Base-by-base conservation (phyloP, 2,888 invertebrate genomes). In the Nowickia ferox region DNA sequence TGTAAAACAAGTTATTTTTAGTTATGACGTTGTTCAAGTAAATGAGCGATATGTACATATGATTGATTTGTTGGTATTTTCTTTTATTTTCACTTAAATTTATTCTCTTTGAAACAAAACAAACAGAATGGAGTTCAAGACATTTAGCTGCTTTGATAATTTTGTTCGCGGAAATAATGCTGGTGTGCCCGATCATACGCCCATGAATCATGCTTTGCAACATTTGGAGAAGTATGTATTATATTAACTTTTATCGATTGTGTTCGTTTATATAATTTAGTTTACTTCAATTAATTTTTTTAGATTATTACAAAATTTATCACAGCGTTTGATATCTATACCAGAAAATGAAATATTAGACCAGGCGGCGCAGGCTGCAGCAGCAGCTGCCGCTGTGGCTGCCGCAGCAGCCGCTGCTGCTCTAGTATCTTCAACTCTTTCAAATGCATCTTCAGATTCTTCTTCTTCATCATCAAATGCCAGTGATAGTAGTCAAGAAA, bases 111-210 rank as follows among this genome's bases (percentile, higher is more conserved):
- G 15, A 63, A 57, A 77, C 11, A 30, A 38, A 77, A 66, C 15
- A 51, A 30, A 30, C 91, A 96, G 96, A 92, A 96, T 97, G 95
- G 96, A 96, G 91, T 95, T 96, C 89, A 96, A 96, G 90, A 97
- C 96, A 79, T 97, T 97, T 93, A 97, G 96, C 91, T 97, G 97
- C 90, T 98, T 95, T 91, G 96, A 96, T 92, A 98, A 98, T 93
- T 98, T 98, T 93, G 97, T 98, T 75, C 95, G 95, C 40, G 95
- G 96, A 89, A 96, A 95, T 93, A 95, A 95, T 90, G 96, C 95
- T 83, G 97, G 97, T n/a, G 95, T 96, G 19, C 98, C 98, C 4
- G 95, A 95, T 87, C 96, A 97, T 92, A 94, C 94, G n/a, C 95
- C 95, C 13, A 95, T 95, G 88, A 95, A 96, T 91, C 94, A 94